Evolutionary conservation across 1,140 invertebrate genomes (phyloP).

Genomic region (Orchesella cincta): DNA sequence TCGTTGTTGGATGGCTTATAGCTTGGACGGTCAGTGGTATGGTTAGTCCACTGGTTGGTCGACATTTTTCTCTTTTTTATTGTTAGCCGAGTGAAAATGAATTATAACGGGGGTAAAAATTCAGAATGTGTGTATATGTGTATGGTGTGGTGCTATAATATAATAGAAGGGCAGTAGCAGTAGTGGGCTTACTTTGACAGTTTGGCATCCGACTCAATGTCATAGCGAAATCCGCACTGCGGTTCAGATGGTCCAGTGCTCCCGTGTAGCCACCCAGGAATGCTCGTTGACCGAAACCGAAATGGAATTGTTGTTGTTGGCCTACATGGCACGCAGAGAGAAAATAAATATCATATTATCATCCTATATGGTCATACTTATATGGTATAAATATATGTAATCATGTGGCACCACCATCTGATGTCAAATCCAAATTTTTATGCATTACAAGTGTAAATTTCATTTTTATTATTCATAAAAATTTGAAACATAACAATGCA

Average conservation of each 20-base stretch:
- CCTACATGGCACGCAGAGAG: conserved; percentile 33
- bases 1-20: neutral
- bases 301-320: conserved; percentile 51
- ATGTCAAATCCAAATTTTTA: no score
- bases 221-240: conserved; percentile 49
- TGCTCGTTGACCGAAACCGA: conserved; percentile 50
- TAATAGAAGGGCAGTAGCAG: no score
- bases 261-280: conserved; percentile 49
- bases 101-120: no score
- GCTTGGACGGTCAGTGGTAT: conserved; percentile 9
- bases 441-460: no score
- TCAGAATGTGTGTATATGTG: no score
- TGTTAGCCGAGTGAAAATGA: neutral
- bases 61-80: neutral
- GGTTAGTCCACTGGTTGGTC: neutral
- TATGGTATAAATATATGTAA: no score
- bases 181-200: conserved; percentile 46
- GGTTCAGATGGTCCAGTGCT: conserved; percentile 48
- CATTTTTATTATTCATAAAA: neutral
- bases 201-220: conserved; percentile 50
- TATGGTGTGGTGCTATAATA: no score
- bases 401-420: no score
- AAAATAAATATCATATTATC: neutral
- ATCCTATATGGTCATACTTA: no score
- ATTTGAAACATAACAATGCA: neutral